Base-by-base conservation (phyloP, 2,888 invertebrate genomes). In the Colostygia pectinataria region DNA sequence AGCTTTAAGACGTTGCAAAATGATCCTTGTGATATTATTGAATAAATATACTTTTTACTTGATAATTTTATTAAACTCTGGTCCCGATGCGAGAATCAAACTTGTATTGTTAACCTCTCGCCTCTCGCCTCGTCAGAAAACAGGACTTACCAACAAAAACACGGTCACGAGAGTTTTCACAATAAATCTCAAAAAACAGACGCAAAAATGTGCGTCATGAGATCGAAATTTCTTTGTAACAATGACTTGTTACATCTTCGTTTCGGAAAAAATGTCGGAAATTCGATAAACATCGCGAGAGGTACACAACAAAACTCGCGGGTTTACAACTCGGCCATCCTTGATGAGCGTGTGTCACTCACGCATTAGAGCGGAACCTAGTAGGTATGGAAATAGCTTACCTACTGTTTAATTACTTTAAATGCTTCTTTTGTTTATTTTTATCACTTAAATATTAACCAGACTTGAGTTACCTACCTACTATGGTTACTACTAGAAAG, bases 251-350 rank as follows among this genome's bases (percentile, higher is more conserved):
- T 47, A 42, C 46, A 55, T 61, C 59, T 61, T 55, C 39, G 49
- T 56, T 53, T 48, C 44, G 33, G 43, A 60, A 66, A 63, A 65
- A 65, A 66, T 70, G 63, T 45, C 36, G 53, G 61, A 60, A 54
- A 68, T 66, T 58, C 55, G 27, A 63, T 63, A 68, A 71, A 72
- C 68, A 73, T 37, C 25, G 10, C 29, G 27, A 43, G 45, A 53
- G 38, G 38, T 20, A 32, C 25, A 45, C 15, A 20, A 20, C 4
- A 1, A 18, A 36, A 20, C 15, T 13, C 28, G 23, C 7, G 12
- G 34, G 29, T 10, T 24, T n/a, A 23, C 9, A 43, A 15, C 14
- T 18, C 7, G 1, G 18, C 13, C 31, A 32, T 37, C 32, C 32
- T 36, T 32, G 2, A 13, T 8, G 32, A 5, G 27, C 14, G 51